Percentiles rank a stretch among this genome's conserved stretches.
These are phyloP conservation scores for Paracanthobrama guichenoti DNA, from an alignment of 2,113 vertebrate species.

Conservation along the genomic window DNA sequence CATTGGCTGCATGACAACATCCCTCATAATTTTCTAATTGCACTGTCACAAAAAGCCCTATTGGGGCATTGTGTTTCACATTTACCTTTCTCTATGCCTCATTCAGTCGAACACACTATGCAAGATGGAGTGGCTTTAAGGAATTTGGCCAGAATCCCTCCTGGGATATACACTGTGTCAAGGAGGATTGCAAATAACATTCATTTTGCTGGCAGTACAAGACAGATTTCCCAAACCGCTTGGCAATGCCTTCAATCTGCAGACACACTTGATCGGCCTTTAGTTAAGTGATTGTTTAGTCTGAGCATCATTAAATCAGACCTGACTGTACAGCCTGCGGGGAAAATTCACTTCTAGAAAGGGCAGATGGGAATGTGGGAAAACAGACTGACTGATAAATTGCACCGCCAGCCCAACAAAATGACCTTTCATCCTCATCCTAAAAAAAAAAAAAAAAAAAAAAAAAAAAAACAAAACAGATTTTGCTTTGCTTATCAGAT, in stretches of 20 bases:
- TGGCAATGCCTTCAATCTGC: slow-evolving; percentile 10
- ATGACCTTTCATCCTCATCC: not conserved
- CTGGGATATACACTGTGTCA: slow-evolving; percentile 18
- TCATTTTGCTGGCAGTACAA: slow-evolving; percentile 12
- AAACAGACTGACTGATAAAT: slow-evolving; percentile 6
- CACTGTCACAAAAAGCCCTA: not conserved
- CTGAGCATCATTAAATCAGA: not conserved
- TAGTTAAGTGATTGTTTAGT: slow-evolving; percentile 6
- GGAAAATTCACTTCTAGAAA: not conserved
- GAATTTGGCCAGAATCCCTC: slow-evolving; percentile 13
- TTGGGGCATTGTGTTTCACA: not conserved
- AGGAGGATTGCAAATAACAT: slow-evolving; percentile 14
- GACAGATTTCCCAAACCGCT: slow-evolving; percentile 1
- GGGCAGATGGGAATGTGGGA: slow-evolving; percentile 13
- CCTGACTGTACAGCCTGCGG: not conserved
- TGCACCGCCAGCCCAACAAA: not conserved
- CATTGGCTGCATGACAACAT: not conserved
- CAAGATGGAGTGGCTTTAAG: not conserved
- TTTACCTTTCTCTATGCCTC: not conserved
- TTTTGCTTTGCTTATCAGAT: not conserved
- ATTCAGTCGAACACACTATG: not conserved
- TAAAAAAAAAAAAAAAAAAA: not conserved
- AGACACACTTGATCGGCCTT: not conserved
- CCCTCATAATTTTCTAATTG: not conserved
- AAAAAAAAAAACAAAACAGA: not conserved